Evolutionary conservation across 2,113 vertebrate species (phyloP).

Genomic region (Corythoichthys haematopterus): DNA sequence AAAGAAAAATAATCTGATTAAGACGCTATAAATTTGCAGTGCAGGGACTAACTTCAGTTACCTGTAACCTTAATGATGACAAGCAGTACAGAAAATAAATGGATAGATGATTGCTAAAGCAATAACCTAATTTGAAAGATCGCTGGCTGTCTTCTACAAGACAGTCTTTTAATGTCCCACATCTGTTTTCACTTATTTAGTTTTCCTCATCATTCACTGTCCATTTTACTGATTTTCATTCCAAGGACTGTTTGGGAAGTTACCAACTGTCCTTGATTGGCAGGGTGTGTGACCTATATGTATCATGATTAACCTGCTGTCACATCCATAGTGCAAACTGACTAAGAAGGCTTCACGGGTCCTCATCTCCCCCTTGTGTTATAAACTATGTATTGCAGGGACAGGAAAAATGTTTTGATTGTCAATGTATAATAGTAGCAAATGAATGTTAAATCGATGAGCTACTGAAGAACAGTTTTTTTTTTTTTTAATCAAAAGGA

Average conservation of each 20-base stretch:
- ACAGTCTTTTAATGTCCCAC: not conserved
- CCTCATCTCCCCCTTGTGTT: conserved; percentile 2
- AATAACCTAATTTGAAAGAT: not conserved
- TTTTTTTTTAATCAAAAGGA: not conserved
- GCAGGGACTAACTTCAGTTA: not conserved
- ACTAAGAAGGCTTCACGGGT: not conserved
- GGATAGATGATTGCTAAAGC: not conserved
- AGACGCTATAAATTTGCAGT: no score
- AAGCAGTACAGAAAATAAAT: not conserved
- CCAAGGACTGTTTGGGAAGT: not conserved
- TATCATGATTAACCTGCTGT: not conserved
- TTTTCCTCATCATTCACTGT: no score
- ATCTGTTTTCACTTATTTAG: conserved; percentile 1
- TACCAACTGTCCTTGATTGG: not conserved
- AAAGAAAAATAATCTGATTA: no score
- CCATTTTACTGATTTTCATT: not conserved
- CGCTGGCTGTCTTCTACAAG: not conserved
- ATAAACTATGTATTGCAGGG: not conserved
- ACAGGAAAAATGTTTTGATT: not conserved
- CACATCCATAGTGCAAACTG: not conserved
- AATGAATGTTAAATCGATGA: not conserved
- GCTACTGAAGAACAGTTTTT: not conserved
- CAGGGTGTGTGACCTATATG: not conserved
- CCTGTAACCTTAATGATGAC: not conserved
- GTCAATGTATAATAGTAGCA: not conserved